Percentiles rank a stretch among this genome's conserved stretches.
These are phyloP conservation scores for Cacoxenus indagator DNA, from an alignment of 2,888 invertebrate species.

Conservation along the genomic window DNA sequence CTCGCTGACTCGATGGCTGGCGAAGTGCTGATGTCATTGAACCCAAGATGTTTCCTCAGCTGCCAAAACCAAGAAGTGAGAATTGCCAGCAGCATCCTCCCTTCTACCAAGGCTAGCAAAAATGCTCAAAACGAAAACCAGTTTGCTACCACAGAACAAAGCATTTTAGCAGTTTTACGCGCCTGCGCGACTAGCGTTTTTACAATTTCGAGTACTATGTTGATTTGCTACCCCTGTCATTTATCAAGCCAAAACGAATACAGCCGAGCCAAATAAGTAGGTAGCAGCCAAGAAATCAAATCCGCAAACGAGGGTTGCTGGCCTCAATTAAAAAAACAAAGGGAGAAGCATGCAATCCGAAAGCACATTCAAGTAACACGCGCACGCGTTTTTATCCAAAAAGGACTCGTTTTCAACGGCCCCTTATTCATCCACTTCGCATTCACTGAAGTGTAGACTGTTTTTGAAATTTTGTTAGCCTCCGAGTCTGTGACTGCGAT, in stretches of 20 bases:
- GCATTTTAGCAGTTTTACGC: constrained; percentile 49
- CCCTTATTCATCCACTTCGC: background rate
- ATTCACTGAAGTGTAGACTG: background rate
- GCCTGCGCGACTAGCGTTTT: constrained; percentile 38
- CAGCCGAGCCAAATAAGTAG: background rate
- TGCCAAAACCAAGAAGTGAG: background rate
- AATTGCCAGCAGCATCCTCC: constrained; percentile 40
- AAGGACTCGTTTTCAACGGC: background rate
- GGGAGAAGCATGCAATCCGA: too few relatives aligned
- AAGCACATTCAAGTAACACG: too few relatives aligned
- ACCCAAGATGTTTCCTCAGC: background rate
- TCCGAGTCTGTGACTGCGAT: background rate
- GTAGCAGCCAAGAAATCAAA: background rate
- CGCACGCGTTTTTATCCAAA: background rate
- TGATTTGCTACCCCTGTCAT: background rate
- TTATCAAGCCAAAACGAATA: background rate
- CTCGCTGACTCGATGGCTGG: too few relatives aligned
- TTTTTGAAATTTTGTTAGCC: background rate
- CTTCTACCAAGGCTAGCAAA: constrained; percentile 46
- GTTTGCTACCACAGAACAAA: constrained; percentile 37
- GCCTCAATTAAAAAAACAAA: too few relatives aligned
- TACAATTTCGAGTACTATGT: constrained; percentile 2
- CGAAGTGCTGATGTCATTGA: constrained; percentile 15
- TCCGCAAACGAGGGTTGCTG: background rate
- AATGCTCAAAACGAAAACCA: constrained; percentile 38